Evolutionary conservation across 2,797 vertebrate species (phyloP), one percentile per base, ranked within the genome.

Genomic region (Eulemur mongoz): DNA sequence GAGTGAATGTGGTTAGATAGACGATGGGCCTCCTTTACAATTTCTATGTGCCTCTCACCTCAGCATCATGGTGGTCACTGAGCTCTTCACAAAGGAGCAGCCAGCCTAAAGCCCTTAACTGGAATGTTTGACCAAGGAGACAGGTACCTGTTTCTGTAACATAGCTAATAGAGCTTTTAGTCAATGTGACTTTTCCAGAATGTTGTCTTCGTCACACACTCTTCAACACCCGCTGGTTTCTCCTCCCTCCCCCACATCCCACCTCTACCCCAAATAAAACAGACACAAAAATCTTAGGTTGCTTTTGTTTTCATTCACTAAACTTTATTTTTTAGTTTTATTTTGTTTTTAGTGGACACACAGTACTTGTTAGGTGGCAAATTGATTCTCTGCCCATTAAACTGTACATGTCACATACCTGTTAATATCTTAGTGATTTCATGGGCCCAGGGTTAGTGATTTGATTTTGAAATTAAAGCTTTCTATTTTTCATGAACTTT

Each of bases 401-500:
- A 79, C 61, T 81, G 22, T 63, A 17, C 4, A 4, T 81, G 48
- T 61, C 12, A 30, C 40, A 3, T 67, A 7, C 45, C 48, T 88
- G 13, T n/a, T 93, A 89, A 43, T 48, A 22, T 15, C 38, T n/a
- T 48, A 27, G 50, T 45, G 65, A 75, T 89, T 91, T 96, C 63
- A 27, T 23, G 25, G 76, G 25, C 27, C n/a, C 50, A n/a, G 35
- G 10, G n/a, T 78, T 81, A 75, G 50, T 86, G 65, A 85, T 92
- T 91, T 76, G 50, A 72, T 95, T 90, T 96, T 79, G 48, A 93
- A 95, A 83, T 94, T n/a, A 67, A 86, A 94, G 15, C 27, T 76
- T 87, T 76, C 38, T 38, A 6, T 94, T 91, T 88, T 91, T 91
- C 45, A 35, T 73, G 59, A 91, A 30, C 79, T 90, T 79, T 76